Evolutionary conservation across 2,113 vertebrate genomes (phyloP), one percentile per base, ranked within the genome.

Genomic region (Peucedramus taeniatus): DNA sequence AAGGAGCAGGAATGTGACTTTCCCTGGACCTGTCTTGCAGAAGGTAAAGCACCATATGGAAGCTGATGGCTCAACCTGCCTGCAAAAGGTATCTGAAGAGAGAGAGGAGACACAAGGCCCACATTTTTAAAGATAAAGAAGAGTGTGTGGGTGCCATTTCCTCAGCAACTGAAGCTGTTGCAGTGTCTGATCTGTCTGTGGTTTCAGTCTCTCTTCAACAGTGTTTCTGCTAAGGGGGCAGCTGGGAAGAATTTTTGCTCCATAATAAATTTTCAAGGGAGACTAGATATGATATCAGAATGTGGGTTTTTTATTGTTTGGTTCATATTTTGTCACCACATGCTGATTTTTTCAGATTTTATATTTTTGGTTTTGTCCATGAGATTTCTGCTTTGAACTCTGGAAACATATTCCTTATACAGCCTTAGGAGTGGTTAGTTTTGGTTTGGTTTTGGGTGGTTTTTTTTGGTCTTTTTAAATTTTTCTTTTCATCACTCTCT

Each of bases 1-100:
- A 42, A 90, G 57, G 95, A 96, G 45, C n/a, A 49, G 54, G 28
- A 70, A 69, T 79, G 66, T 74, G 90, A 61, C 92, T 92, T 64
- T 96, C 19, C 66, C 57, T 35, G 71, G 75, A 84, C 82, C 24
- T 94, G 63, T 72, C 90, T 95, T 45, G n/a, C 13, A 30, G 90
- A 91, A 83, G 78, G 31, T 79, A 53, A 72, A 94, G 82, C 54
- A 63, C 66, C 79, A 49, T 83, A 61, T 49, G 88, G 88, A 33
- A 65, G 59, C n/a, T 83, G 79, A 74, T 80, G 68, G 79, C 63
- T 88, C 39, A 69, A 53, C 89, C 26, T 90, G 70, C 40, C 70
- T 90, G 57, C 9, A 19, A 77, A 65, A 88, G 63, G 53, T 80
- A 19, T 92, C 66, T 69, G 37, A 28, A 68, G 45, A 74, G 37